A percentile compares a stretch with the other conserved stretches of the same genome.
phyloP scores from a whole-genome alignment of 2,888 invertebrate species.

The Rhabditoides inermis region DNA sequence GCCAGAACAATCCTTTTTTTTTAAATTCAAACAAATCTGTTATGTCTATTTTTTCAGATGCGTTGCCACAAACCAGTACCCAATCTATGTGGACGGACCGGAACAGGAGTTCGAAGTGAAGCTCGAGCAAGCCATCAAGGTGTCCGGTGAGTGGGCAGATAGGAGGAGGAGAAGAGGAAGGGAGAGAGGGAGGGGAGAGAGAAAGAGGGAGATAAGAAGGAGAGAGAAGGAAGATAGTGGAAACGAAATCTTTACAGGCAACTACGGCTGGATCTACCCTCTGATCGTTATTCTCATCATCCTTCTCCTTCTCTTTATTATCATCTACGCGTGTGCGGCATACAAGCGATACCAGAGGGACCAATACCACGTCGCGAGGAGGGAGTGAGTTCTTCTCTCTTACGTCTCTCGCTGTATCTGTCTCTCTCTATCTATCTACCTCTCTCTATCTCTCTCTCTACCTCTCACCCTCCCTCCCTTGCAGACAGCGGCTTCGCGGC shows the following conservation, averaged over 20 bases:
- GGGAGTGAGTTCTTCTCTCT: constrained; percentile 38
- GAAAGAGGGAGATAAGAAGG: not conserved
- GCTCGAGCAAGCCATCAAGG: constrained; percentile 15
- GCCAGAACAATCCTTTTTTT: not conserved
- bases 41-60: constrained; percentile 17
- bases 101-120: constrained; percentile 20
- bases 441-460: no score
- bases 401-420: no score
- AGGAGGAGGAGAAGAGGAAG: not conserved
- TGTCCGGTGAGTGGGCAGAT: constrained; percentile 16
- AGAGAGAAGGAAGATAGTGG: not conserved
- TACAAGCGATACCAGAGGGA: constrained; percentile 30
- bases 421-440: no score
- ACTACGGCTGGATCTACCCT: constrained; percentile 40
- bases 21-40: not conserved
- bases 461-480: no score
- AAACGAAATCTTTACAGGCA: constrained; percentile 15
- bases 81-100: constrained; percentile 17
- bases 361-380: constrained; percentile 42
- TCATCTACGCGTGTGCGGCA: constrained; percentile 37
- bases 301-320: constrained; percentile 38
- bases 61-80: constrained; percentile 33
- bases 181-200: not conserved
- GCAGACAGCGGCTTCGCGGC: no score
- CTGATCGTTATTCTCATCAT: constrained; percentile 40